A percentile compares a stretch with the other conserved stretches of the same genome.
phyloP scores from a whole-genome alignment of 2,797 vertebrate genomes.

The Rhabdomys pumilio region DNA sequence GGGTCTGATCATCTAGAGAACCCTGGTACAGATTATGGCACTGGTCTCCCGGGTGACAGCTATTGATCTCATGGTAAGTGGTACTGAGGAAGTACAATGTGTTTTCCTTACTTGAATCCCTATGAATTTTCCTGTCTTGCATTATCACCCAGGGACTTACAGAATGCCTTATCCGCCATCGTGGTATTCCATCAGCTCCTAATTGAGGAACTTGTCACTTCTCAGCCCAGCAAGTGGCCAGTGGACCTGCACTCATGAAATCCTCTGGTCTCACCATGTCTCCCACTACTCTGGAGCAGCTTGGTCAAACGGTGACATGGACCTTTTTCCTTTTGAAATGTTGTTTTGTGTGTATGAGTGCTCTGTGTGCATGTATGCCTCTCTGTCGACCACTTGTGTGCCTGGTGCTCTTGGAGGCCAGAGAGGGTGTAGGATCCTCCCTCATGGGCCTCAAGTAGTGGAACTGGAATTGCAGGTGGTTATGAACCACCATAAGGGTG shows the following conservation, averaged over 20 bases:
- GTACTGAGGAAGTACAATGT: not conserved
- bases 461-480: not conserved
- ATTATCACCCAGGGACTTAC: not conserved
- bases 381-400: not conserved
- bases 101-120: not conserved
- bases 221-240: not conserved
- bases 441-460: not conserved
- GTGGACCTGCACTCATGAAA: not conserved
- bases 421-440: not conserved
- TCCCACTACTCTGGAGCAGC: not conserved
- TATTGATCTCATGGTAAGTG: not conserved
- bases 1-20: not conserved
- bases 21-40: not conserved
- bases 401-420: not conserved
- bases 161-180: not conserved
- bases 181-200: not conserved
- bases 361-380: not conserved
- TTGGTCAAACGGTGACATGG: too few species aligned
- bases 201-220: not conserved
- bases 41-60: not conserved
- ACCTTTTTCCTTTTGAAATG: not conserved
- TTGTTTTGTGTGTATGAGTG: not conserved
- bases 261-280: not conserved
- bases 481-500: not conserved
- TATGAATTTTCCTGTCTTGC: not conserved